A percentile compares a stretch with the other conserved stretches of the same genome.
phyloP scores from a whole-genome alignment of 2,888 invertebrate genomes.

The Digitonthophagus gazella region DNA sequence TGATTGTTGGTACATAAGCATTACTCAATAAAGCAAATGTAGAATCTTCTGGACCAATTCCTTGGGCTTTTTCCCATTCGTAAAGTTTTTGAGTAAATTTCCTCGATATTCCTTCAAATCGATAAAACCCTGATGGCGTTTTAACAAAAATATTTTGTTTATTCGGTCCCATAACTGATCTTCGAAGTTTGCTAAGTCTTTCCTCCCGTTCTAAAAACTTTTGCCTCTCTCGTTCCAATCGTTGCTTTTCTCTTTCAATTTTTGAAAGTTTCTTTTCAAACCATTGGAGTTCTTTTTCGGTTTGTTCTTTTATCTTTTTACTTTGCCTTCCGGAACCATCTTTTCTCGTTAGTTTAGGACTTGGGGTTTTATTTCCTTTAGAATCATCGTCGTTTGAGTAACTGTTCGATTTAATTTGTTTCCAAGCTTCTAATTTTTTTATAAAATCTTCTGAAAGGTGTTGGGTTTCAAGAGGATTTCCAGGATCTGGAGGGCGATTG shows the following conservation, averaged over 20 bases:
- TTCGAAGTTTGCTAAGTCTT: constrained; percentile 59
- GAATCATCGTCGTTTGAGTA: constrained; percentile 28
- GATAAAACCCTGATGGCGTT: constrained; percentile 78
- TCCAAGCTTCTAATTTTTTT: constrained; percentile 84
- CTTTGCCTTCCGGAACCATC: constrained; percentile 42
- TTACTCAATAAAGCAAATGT: constrained; percentile 72
- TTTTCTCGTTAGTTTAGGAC: constrained; percentile 47
- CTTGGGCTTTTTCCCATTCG: constrained; percentile 89
- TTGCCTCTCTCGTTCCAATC: constrained; percentile 60
- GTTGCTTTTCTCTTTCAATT: constrained; percentile 61
- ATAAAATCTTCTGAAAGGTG: constrained; percentile 80
- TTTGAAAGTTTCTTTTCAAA: constrained; percentile 60
- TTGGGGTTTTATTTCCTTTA: constrained; percentile 41
- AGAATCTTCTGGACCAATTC: constrained; percentile 81
- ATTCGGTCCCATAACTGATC: constrained; percentile 56
- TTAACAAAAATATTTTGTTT: constrained; percentile 76
- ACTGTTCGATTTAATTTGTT: constrained; percentile 65
- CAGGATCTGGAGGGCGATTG: constrained; percentile 36
- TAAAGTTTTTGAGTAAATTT: constrained; percentile 87
- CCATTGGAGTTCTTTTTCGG: constrained; percentile 57
- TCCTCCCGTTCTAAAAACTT: constrained; percentile 66
- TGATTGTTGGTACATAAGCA: constrained; percentile 51
- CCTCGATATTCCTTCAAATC: constrained; percentile 82
- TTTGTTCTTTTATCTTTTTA: constrained; percentile 47
- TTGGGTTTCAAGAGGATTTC: constrained; percentile 57